Evolutionary conservation across 2,797 vertebrate species (phyloP).

Genomic region (Adelosebastes latens): DNA sequence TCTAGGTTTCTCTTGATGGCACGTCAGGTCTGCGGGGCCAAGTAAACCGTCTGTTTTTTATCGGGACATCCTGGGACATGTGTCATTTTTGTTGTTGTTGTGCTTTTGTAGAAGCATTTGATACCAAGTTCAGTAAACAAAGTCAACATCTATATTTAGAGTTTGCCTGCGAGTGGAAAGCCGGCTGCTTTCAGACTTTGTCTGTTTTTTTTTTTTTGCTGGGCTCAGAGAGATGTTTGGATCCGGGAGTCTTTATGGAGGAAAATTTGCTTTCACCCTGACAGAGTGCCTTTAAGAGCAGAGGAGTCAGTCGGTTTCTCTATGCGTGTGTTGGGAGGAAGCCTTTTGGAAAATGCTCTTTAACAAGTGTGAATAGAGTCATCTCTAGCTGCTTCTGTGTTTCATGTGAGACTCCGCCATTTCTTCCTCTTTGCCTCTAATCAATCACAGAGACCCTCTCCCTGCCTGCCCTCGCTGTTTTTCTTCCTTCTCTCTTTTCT

Average conservation of each 20-base stretch:
- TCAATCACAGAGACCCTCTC: constrained; percentile 59
- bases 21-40: not conserved
- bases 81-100: not conserved
- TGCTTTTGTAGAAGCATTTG: not conserved
- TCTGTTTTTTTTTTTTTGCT: not conserved
- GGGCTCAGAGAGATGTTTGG: constrained; percentile 20
- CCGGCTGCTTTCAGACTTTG: not conserved
- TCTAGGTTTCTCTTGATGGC: not conserved
- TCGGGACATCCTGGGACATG: not conserved
- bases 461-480: constrained; percentile 13
- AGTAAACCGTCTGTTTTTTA: not conserved
- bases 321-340: constrained; percentile 9
- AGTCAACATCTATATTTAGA: constrained; percentile 20
- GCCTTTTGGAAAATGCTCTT: constrained; percentile 54
- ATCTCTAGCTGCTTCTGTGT: constrained; percentile 63
- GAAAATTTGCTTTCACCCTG: constrained; percentile 40
- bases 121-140: not conserved
- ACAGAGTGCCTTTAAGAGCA: constrained; percentile 30
- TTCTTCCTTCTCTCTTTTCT: constrained; percentile 41
- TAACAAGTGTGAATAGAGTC: constrained; percentile 61
- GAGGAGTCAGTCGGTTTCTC: constrained; percentile 14
- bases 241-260: constrained; percentile 30
- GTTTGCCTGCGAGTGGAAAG: constrained; percentile 5
- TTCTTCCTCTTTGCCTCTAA: constrained; percentile 57
- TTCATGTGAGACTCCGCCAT: constrained; percentile 58